Evolutionary conservation across 2,113 vertebrate species (phyloP), one percentile per base, ranked within the genome.

Genomic region (Esox niger): DNA sequence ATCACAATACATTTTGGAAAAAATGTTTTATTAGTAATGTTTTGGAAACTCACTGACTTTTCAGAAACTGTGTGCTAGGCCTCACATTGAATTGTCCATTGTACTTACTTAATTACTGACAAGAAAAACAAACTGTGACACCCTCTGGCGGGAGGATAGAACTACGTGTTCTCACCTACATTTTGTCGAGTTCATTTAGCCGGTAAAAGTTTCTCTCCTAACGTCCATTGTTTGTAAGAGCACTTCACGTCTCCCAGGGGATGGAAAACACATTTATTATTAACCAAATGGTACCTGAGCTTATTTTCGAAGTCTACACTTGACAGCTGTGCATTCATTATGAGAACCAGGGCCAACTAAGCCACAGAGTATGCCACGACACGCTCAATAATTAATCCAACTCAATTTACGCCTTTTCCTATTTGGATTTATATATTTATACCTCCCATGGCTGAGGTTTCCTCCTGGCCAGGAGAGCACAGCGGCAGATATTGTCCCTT

Each of bases 341-440:
- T 76, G 82, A 3, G 1, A 15, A 63, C 46, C 17, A 62, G 70
- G 54, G 71, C 70, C 75, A 38, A 58, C 56, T 1, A 70, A 83
- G 80, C 77, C 71, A n/a, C 72, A 73, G 65, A 78, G 65, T 76
- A 30, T 52, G 71, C 65, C 62, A 60, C 66, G 79, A 76, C 73
- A 68, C 73, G 43, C 79, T 91, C 68, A 90, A 91, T 93, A 85
- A 93, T 92, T 91, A 78, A 91, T 91, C 71, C 75, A 71, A 64
- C 81, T 89, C 82, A 83, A 88, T 92, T 87, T 82, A 73, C 31
- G 6, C 31, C 6, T 32, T 32, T 32, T 6, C 31, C 31, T 32
- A 32, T 32, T 32, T 32, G 31, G 3, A 6, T 32, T 3, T 32
- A 32, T 32, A 32, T 32, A 32, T 32, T 32, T 32, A 3, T 32